phyloP scores from a whole-genome alignment of 1,140 invertebrate genomes.

The Drosophila ambigua region DNA sequence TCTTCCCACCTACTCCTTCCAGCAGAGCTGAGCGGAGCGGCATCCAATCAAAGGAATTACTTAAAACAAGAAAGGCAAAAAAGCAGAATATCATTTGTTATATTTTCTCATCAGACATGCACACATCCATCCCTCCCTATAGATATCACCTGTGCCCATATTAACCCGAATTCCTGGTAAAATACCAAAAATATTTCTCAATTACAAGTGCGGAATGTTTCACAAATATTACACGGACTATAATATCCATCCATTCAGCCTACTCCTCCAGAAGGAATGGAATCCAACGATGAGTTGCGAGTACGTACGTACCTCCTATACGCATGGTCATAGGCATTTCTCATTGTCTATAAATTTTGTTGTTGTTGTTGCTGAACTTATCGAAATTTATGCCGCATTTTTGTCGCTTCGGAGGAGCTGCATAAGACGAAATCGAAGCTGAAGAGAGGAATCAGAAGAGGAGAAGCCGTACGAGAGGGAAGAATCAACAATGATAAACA shows the following conservation, averaged over 20 bases:
- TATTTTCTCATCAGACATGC: conserved; percentile 38
- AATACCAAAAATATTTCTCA: conserved; percentile 52
- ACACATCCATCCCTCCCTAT: neutral
- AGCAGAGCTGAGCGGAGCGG: conserved; percentile 17
- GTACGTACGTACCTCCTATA: conserved; percentile 9
- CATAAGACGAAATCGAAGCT: conserved; percentile 5
- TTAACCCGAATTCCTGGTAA: conserved; percentile 69
- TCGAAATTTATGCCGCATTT: conserved; percentile 34
- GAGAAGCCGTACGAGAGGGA: conserved; percentile 41
- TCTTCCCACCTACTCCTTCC: conserved; percentile 12
- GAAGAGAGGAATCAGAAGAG: conserved; percentile 3
- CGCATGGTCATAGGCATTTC: conserved; percentile 45
- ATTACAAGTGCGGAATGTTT: conserved; percentile 63
- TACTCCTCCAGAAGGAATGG: neutral
- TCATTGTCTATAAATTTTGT: conserved; percentile 45
- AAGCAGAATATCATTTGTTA: conserved; percentile 53
- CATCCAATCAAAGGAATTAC: conserved; percentile 29
- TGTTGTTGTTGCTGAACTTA: neutral
- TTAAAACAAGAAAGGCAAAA: conserved; percentile 5
- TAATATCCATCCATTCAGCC: too few species aligned
- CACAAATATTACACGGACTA: conserved; percentile 44
- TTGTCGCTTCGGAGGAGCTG: conserved; percentile 25
- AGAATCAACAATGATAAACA: conserved; percentile 78
- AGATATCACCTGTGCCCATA: conserved; percentile 61
- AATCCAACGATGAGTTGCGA: conserved; percentile 33